These are phyloP conservation scores for Porites lutea DNA, from an alignment of 64 coral and sea anemone species.

Conservation along the genomic window DNA sequence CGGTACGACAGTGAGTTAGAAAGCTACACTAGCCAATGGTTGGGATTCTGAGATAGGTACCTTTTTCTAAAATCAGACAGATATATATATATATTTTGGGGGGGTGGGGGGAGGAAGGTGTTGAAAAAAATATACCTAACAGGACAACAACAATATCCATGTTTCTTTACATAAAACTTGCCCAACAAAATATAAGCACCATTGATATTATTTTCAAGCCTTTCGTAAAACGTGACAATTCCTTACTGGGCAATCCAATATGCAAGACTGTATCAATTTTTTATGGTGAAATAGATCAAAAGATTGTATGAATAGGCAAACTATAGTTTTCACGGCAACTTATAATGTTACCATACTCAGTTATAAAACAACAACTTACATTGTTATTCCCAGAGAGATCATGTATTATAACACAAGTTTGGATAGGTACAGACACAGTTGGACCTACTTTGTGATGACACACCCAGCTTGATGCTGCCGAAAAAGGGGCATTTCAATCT, in stretches of 20 bases:
- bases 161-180: constrained; percentile 17
- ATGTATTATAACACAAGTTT: constrained; percentile 8
- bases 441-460: constrained; percentile 14
- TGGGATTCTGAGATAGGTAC: too few species aligned
- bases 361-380: neutral
- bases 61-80: too few species aligned
- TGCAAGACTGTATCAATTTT: constrained; percentile 11
- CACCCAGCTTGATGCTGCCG: constrained; percentile 31
- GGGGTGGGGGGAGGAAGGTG: too few species aligned
- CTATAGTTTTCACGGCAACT: neutral
- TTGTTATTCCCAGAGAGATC: neutral
- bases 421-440: constrained; percentile 17
- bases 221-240: neutral
- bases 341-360: neutral
- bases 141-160: too few species aligned
- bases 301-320: constrained; percentile 20
- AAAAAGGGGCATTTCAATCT: constrained; percentile 33
- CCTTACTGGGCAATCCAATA: constrained; percentile 8
- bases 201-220: neutral
- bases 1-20: too few species aligned
- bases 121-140: too few species aligned
- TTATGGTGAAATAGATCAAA: constrained; percentile 24
- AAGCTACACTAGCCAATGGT: too few species aligned
- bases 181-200: constrained; percentile 1
- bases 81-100: too few species aligned